phyloP scores from a whole-genome alignment of 2,113 vertebrate species.

The Peromyscus leucopus region DNA sequence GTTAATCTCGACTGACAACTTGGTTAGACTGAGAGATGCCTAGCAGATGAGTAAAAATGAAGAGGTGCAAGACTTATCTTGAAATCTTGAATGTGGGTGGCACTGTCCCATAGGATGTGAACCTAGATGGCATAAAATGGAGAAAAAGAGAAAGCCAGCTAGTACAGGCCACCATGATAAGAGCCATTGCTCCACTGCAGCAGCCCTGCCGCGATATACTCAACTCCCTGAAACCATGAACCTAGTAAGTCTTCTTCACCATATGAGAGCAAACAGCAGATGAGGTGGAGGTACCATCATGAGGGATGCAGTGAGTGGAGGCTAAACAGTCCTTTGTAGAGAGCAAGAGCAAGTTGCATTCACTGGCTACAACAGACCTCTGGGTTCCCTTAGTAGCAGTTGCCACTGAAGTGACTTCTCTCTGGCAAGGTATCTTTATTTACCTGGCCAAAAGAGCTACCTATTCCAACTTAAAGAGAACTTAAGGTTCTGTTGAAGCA shows the following conservation, averaged over 20 bases:
- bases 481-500: background rate
- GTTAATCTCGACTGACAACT: background rate
- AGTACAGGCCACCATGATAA: background rate
- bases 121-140: background rate
- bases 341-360: conserved; percentile 8
- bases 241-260: background rate
- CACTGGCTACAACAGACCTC: background rate
- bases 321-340: background rate
- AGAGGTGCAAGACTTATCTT: background rate
- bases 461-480: background rate
- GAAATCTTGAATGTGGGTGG: background rate
- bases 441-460: conserved; percentile 10
- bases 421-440: conserved; percentile 55
- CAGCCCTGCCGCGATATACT: background rate
- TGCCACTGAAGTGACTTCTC: background rate
- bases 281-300: background rate
- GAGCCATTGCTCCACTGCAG: background rate
- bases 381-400: background rate
- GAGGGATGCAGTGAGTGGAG: background rate
- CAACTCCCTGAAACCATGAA: background rate
- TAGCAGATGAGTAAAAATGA: background rate
- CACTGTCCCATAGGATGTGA: background rate
- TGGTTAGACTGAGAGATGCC: background rate
- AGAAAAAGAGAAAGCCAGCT: background rate
- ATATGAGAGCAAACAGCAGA: background rate